Conservation (phyloP, 35 echinoderm and acorn worm species). For the Ptychodera flava region DNA sequence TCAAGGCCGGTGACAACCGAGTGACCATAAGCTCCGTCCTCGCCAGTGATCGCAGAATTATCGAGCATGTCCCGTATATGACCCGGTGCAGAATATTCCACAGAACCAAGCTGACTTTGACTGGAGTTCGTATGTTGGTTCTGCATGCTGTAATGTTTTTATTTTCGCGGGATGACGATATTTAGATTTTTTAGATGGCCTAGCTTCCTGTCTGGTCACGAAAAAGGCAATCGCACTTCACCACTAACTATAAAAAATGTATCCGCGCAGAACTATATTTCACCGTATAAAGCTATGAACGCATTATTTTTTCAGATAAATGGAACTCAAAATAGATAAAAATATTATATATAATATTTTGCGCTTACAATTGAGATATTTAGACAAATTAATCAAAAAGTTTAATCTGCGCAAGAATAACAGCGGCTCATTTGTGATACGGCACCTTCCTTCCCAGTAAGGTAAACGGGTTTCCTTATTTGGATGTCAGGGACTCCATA, state of each 20-base stretch:
- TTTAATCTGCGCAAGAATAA: no score
- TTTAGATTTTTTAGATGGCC: background rate
- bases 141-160: slow-evolving; percentile 1
- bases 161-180: background rate
- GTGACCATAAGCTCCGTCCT: background rate
- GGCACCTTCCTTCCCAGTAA: background rate
- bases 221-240: background rate
- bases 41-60: background rate
- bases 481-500: background rate
- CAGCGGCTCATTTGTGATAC: no score
- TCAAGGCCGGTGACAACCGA: background rate
- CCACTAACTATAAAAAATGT: background rate
- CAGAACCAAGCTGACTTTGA: background rate
- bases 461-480: background rate
- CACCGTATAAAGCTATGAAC: no score
- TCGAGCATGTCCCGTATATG: background rate
- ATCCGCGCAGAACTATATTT: background rate
- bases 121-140: background rate
- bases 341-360: no score
- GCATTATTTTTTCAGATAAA: no score
- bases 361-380: no score
- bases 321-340: no score
- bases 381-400: no score
- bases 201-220: background rate
- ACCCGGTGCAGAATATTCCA: background rate